Evolutionary conservation across 2,888 invertebrate species (phyloP).

Genomic region (Scrobipalpa costella): DNA sequence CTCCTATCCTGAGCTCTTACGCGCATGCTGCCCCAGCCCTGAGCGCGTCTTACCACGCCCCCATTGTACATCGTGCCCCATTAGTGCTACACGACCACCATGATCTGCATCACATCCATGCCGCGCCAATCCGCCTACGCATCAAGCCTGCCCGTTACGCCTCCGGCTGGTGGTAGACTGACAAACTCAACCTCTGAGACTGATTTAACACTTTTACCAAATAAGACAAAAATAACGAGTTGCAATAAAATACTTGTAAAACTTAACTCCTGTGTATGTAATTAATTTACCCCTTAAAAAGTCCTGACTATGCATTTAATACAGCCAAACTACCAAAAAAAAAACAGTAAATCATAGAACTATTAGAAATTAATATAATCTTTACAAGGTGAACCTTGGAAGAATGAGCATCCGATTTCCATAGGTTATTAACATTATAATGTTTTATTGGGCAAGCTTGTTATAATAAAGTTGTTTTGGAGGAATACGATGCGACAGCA

Average conservation of each 20-base stretch:
- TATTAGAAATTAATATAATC: background rate
- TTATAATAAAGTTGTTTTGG: constrained; percentile 18
- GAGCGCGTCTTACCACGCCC: constrained; percentile 24
- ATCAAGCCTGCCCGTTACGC: constrained; percentile 37
- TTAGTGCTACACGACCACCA: constrained; percentile 25
- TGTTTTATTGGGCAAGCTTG: constrained; percentile 18
- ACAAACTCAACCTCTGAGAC: background rate
- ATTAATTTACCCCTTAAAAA: background rate
- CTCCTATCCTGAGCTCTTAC: constrained; percentile 31
- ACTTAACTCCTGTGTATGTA: background rate
- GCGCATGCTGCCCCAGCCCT: constrained; percentile 20
- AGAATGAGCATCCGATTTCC: constrained; percentile 4
- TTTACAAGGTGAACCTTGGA: constrained; percentile 13
- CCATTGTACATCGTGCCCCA: constrained; percentile 28
- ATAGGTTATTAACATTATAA: constrained; percentile 14
- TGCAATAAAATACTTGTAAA: background rate
- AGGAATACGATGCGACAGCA: constrained; percentile 13
- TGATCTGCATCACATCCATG: constrained; percentile 26
- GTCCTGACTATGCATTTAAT: background rate
- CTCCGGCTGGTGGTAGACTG: constrained; percentile 37
- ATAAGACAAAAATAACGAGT: background rate
- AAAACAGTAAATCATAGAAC: background rate
- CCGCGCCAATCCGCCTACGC: constrained; percentile 26
- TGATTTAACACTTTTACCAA: constrained; percentile 17
- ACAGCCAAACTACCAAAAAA: background rate